Percentiles rank a stretch among this genome's conserved stretches.
These are phyloP conservation scores for Branchellion lobata DNA, from an alignment of 2,888 invertebrate species.

Conservation along the genomic window DNA sequence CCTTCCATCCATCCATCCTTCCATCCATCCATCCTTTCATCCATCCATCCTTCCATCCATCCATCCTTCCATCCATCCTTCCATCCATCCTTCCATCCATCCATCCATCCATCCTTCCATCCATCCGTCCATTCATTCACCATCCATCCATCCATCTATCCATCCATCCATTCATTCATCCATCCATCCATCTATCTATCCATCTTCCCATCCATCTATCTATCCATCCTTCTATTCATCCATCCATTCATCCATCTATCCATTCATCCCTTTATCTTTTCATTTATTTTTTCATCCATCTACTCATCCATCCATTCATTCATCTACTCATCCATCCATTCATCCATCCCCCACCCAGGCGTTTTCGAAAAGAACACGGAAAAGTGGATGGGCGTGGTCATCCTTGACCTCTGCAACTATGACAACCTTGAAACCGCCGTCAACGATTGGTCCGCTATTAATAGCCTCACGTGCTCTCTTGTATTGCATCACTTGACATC, in stretches of 20 bases:
- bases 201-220: background rate
- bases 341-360: background rate
- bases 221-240: background rate
- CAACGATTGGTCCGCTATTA: conserved; percentile 24
- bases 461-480: no score
- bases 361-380: conserved; percentile 35
- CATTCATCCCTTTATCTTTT: background rate
- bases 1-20: background rate
- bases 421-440: conserved; percentile 32
- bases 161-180: no score
- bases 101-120: background rate
- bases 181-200: background rate
- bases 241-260: background rate
- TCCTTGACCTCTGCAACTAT: conserved; percentile 27
- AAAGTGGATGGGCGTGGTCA: conserved; percentile 40
- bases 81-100: background rate
- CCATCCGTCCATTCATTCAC: no score
- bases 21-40: conserved; percentile 20
- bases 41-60: conserved; percentile 25
- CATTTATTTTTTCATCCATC: background rate
- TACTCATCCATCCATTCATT: background rate
- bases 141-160: conserved; percentile 26
- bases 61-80: no score
- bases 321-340: background rate
- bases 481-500: no score